Percentiles rank a stretch among this genome's conserved stretches.
phyloP scores from a whole-genome alignment of 2,888 invertebrate species.

The Zaprionus bogoriensis region DNA sequence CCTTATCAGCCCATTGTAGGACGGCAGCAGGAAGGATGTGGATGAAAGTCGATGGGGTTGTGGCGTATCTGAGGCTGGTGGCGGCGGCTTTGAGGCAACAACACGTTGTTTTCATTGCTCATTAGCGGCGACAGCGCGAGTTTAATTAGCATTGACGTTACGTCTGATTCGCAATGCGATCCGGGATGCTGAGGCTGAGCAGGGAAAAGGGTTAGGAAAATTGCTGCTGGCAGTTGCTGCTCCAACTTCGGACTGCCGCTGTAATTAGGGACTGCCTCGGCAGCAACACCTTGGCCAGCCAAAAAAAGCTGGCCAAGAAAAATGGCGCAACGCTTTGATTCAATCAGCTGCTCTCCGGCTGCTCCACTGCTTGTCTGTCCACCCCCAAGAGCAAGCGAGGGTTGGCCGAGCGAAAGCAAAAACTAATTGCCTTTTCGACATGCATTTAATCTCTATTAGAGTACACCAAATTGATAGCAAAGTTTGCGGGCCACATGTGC shows the following conservation, averaged over 20 bases:
- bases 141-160: constrained; percentile 77
- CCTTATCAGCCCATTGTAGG: constrained; percentile 68
- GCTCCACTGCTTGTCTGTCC: not conserved
- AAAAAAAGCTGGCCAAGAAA: constrained; percentile 20
- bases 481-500: constrained; percentile 59
- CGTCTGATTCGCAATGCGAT: constrained; percentile 52
- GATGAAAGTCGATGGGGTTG: not conserved
- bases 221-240: constrained; percentile 59
- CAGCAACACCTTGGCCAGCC: constrained; percentile 57
- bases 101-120: constrained; percentile 82
- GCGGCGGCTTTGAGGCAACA: constrained; percentile 46
- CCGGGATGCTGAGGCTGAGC: constrained; percentile 7
- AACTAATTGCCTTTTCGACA: constrained; percentile 82
- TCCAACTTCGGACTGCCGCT: constrained; percentile 29
- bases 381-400: constrained; percentile 16
- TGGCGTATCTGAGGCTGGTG: too few relatives aligned
- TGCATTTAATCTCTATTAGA: constrained; percentile 82
- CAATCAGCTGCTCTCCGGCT: constrained; percentile 45
- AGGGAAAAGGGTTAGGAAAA: constrained; percentile 58
- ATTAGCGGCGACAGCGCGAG: constrained; percentile 79
- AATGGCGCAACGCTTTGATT: constrained; percentile 72
- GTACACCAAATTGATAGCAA: constrained; percentile 64
- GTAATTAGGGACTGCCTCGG: constrained; percentile 33
- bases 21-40: not conserved
- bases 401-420: constrained; percentile 52